Evolutionary conservation across 2,113 vertebrate genomes (phyloP), one percentile per base, ranked within the genome.

Genomic region (Crotophaga sulcirostris): DNA sequence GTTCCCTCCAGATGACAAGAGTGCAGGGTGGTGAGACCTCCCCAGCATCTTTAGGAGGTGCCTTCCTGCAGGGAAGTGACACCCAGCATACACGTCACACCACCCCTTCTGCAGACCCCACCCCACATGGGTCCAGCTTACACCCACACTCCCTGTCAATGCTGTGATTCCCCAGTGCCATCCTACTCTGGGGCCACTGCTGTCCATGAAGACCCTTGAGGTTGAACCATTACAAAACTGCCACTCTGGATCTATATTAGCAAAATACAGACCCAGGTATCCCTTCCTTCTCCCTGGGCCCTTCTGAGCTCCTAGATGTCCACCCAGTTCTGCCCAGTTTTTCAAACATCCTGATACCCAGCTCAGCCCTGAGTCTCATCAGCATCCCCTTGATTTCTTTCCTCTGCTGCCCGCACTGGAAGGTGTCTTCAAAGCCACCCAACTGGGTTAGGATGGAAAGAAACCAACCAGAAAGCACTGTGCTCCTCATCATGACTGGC

Each of bases 321-420:
- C 36, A 31, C 33, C 4, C 25, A 76, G 44, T 47, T 54, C 69
- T 67, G 33, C 18, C 13, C 36, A 49, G 29, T 24, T 44, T 44
- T 29, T 11, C n/a, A 5, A 82, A 58, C 9, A 18, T n/a, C 67
- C 56, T 0, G 0, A 28, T 36, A 26, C 10, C 29, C 51, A 76
- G 44, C 21, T 60, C 44, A 72, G n/a, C 45, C n/a, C 44, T 3
- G 4, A 31, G 24, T 40, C 54, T 69, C 31, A 9, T 11, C 72
- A 74, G 31, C 36, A 40, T 52, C 40, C 16, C 4, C 1, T 19
- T 64, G 55, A 11, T 20, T 70, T 68, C 10, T 59, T 45, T 66
- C 11, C 26, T 49, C 24, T 31, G 16, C 68, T 80, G 34, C 45
- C 49, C 25, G 38, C 49, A 40, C 49, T 79, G 51, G 10, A 18